Conservation (phyloP, 2,797 vertebrate species). For the Siniperca obscura region DNA sequence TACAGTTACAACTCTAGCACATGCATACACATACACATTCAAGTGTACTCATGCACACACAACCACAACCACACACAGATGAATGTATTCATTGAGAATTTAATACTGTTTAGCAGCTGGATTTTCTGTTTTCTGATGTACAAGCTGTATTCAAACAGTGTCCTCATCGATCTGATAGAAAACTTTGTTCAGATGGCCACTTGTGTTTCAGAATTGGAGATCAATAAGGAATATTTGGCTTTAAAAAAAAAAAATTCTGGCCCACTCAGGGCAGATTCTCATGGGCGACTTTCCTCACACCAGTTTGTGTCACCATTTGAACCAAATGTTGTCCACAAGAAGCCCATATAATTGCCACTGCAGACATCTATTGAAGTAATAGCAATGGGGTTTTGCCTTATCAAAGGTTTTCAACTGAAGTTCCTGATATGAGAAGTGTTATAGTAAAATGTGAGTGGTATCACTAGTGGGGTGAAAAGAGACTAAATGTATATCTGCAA, state of each 20-base stretch:
- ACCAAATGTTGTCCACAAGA: constrained; percentile 22
- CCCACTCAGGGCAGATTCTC: constrained; percentile 22
- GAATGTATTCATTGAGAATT: constrained; percentile 83
- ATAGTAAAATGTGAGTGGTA: constrained; percentile 53
- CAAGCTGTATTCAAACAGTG: constrained; percentile 55
- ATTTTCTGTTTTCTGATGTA: constrained; percentile 54
- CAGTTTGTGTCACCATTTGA: constrained; percentile 35
- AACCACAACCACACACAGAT: constrained; percentile 70
- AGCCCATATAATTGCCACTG: constrained; percentile 31
- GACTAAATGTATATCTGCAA: constrained; percentile 54
- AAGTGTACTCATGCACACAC: constrained; percentile 44
- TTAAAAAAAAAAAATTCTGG: constrained; percentile 19
- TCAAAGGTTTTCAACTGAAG: constrained; percentile 35
- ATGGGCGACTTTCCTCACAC: constrained; percentile 13
- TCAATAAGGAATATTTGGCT: constrained; percentile 29
- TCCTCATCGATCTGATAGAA: constrained; percentile 49
- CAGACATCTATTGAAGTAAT: constrained; percentile 36
- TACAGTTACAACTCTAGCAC: constrained; percentile 64
- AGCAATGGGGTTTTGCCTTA: constrained; percentile 51
- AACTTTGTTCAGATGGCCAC: constrained; percentile 38
- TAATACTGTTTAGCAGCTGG: constrained; percentile 69
- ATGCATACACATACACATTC: constrained; percentile 42
- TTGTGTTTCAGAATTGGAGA: constrained; percentile 39
- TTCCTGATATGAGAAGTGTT: constrained; percentile 35
- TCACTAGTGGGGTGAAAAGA: constrained; percentile 49